Percentiles rank a stretch among this genome's conserved stretches.
These are phyloP conservation scores for Ctenicera cuprea DNA, from an alignment of 2,888 invertebrate species.

Conservation along the genomic window DNA sequence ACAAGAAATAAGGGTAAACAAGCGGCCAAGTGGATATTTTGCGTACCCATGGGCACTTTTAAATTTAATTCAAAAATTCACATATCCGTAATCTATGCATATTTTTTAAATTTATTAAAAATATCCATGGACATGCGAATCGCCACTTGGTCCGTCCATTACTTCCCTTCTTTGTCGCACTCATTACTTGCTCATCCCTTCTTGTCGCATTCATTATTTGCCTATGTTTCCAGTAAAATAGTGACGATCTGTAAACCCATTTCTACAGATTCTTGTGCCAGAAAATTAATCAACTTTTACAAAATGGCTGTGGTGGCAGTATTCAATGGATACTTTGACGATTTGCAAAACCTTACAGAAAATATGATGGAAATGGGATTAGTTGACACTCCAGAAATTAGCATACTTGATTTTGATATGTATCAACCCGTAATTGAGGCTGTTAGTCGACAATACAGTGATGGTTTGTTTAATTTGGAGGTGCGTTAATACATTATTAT, in stretches of 20 bases:
- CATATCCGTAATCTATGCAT: too few relatives aligned
- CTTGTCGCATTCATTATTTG: too few relatives aligned
- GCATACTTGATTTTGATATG: constrained; percentile 26
- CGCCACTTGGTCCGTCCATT: too few relatives aligned
- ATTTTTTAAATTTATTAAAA: too few relatives aligned
- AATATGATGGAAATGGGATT: constrained; percentile 30
- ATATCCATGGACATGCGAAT: too few relatives aligned
- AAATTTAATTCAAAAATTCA: too few relatives aligned
- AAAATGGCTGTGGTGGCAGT: constrained; percentile 61
- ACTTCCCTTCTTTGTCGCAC: too few relatives aligned
- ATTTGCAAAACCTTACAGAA: constrained; percentile 58
- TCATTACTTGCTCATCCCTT: too few relatives aligned
- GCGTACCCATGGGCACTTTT: neutral
- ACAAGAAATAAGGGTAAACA: too few relatives aligned
- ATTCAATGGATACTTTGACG: constrained; percentile 63
- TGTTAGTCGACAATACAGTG: constrained; percentile 32
- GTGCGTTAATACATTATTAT: neutral
- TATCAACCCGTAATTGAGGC: constrained; percentile 37
- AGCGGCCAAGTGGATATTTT: too few relatives aligned
- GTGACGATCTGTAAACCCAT: neutral
- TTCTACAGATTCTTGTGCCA: constrained; percentile 58
- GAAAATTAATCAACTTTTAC: constrained; percentile 60
- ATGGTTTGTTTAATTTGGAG: constrained; percentile 30
- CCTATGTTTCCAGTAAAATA: too few relatives aligned
- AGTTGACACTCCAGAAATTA: constrained; percentile 27